phyloP scores from a whole-genome alignment of 2,113 vertebrate genomes.

The Martes martes region DNA sequence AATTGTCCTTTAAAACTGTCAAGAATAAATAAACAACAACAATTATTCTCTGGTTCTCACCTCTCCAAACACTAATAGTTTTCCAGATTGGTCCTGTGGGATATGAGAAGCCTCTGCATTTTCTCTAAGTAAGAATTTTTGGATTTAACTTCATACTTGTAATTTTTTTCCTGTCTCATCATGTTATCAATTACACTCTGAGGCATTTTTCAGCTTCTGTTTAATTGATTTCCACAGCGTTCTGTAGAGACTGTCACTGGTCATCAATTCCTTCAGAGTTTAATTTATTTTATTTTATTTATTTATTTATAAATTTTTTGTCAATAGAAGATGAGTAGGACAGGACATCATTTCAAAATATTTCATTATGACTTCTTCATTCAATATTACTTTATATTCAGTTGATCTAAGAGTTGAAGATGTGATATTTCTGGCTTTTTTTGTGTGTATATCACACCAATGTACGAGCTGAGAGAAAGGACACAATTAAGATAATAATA shows the following conservation, averaged over 20 bases:
- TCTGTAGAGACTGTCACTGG: not conserved
- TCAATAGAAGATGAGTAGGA: not conserved
- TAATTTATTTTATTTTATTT: not conserved
- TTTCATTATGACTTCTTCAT: not conserved
- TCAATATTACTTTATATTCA: not conserved
- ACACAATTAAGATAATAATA: not conserved
- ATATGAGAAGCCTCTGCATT: not conserved
- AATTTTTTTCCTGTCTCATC: slow-evolving; percentile 9
- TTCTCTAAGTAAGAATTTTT: slow-evolving; percentile 46
- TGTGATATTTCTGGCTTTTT: not conserved
- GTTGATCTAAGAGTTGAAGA: not conserved
- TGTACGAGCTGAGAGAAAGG: not conserved
- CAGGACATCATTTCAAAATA: not conserved
- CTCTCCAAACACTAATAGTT: not conserved
- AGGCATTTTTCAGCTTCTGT: slow-evolving; percentile 6
- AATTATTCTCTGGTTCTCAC: slow-evolving; percentile 22
- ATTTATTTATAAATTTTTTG: not conserved
- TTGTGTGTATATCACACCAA: not conserved
- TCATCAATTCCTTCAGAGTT: not conserved
- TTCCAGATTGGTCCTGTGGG: slow-evolving; percentile 21
- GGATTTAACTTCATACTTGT: not conserved
- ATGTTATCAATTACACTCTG: slow-evolving; percentile 18
- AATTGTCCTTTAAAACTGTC: slow-evolving; percentile 63
- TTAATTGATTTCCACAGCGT: not conserved
- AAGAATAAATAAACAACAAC: slow-evolving; percentile 61